Percentiles rank a stretch among this genome's conserved stretches.
phyloP scores from a whole-genome alignment of 2,888 invertebrate species.

The Siphlonurus alternatus region DNA sequence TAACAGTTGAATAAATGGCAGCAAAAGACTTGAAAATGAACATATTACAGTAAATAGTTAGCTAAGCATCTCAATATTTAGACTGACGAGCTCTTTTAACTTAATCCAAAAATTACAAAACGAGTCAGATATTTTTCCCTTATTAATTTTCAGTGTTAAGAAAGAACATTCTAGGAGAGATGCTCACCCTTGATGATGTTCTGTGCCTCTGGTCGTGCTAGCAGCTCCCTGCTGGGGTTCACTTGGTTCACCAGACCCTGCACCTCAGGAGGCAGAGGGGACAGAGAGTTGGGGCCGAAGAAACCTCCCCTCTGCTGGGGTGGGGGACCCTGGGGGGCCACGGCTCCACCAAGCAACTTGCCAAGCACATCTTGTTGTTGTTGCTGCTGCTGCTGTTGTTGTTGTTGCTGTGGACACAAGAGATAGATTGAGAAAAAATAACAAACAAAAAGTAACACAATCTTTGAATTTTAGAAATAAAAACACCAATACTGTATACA shows the following conservation, averaged over 20 bases:
- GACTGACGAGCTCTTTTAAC: too few relatives aligned
- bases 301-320: conserved; percentile 9
- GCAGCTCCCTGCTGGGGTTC: conserved; percentile 40
- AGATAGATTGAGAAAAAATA: neutral
- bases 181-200: conserved; percentile 54
- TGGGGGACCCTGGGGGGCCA: conserved; percentile 6
- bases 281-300: conserved; percentile 17
- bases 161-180: too few relatives aligned
- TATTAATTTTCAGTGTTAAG: too few relatives aligned
- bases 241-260: conserved; percentile 31
- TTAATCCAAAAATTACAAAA: too few relatives aligned
- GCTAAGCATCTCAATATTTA: too few relatives aligned
- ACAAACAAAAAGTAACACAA: neutral
- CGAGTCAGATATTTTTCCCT: too few relatives aligned
- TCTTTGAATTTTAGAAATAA: neutral
- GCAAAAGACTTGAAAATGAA: too few relatives aligned
- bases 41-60: neutral
- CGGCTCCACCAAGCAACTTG: conserved; percentile 22
- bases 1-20: too few relatives aligned
- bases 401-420: conserved; percentile 22
- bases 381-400: conserved; percentile 24
- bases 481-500: too few relatives aligned
- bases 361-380: conserved; percentile 26
- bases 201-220: conserved; percentile 58
- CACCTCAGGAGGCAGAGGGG: conserved; percentile 26